These are phyloP conservation scores for Zosterops lateralis DNA, from an alignment of 2,113 vertebrate genomes.

Conservation along the genomic window DNA sequence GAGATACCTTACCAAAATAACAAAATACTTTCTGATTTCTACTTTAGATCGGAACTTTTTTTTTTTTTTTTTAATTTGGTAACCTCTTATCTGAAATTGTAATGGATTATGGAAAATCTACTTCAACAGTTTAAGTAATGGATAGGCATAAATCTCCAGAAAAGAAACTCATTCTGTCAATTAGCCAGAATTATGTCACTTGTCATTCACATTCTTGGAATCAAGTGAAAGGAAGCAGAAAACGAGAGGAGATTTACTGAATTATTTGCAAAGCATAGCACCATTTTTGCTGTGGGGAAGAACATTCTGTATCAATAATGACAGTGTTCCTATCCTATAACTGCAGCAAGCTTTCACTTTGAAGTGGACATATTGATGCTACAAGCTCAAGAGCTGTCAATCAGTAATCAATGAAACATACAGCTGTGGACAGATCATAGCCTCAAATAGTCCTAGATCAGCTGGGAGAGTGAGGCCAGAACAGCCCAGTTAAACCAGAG, in stretches of 20 bases:
- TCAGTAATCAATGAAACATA: not conserved
- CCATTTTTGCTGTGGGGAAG: not conserved
- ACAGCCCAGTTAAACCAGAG: not conserved
- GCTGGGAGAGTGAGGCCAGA: rapidly evolving
- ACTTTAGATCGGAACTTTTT: not conserved
- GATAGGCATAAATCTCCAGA: not conserved
- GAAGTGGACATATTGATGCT: not conserved
- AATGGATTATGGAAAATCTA: not conserved
- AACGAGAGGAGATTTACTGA: not conserved
- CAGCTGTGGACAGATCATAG: not conserved
- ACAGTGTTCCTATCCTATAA: not conserved
- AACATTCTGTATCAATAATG: not conserved
- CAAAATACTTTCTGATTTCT: not conserved
- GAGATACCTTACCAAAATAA: not conserved
- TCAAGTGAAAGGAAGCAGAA: not conserved
- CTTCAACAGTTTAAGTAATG: not conserved
- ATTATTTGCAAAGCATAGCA: not conserved
- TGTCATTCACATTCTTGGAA: not conserved
- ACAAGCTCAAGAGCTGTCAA: not conserved
- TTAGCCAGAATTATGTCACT: not conserved
- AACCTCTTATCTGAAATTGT: not conserved
- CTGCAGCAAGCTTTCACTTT: not conserved
- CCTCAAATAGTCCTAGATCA: not conserved
- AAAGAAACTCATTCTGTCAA: not conserved
- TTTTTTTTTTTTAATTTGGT: not conserved